phyloP scores from a whole-genome alignment of 2,113 vertebrate genomes.

The Gavialis gangeticus region DNA sequence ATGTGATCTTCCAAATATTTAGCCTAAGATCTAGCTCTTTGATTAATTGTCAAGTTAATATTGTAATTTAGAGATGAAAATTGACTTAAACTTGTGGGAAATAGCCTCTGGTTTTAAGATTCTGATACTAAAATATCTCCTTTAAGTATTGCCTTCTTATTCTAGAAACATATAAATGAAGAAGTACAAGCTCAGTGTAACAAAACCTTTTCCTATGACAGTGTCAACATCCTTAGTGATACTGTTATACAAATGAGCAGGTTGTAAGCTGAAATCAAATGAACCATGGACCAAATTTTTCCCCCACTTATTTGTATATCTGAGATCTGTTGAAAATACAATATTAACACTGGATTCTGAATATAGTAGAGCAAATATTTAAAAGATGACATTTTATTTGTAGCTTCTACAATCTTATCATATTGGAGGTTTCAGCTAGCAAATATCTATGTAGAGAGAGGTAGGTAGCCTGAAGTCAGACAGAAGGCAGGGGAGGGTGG shows the following conservation, averaged over 20 bases:
- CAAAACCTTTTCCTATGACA: background rate
- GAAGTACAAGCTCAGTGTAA: background rate
- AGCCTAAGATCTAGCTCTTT: conserved; percentile 16
- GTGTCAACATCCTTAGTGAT: background rate
- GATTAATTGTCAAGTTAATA: background rate
- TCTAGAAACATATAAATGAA: background rate
- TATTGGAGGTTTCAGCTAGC: background rate
- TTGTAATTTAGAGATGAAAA: background rate
- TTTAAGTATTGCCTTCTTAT: background rate
- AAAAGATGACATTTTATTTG: background rate
- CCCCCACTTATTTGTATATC: background rate
- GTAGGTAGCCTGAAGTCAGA: background rate
- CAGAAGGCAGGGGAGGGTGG: background rate
- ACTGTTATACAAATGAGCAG: background rate
- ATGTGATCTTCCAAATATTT: background rate
- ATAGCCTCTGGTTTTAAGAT: background rate
- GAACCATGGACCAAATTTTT: background rate
- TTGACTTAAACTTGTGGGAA: background rate
- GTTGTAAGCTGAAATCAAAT: background rate
- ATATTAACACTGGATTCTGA: background rate
- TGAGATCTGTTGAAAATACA: background rate
- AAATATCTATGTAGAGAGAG: background rate
- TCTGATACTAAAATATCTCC: background rate
- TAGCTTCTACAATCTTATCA: background rate
- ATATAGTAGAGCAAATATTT: background rate